Base-by-base conservation (phyloP, 2,888 invertebrate genomes). In the Axea sp. region DNA sequence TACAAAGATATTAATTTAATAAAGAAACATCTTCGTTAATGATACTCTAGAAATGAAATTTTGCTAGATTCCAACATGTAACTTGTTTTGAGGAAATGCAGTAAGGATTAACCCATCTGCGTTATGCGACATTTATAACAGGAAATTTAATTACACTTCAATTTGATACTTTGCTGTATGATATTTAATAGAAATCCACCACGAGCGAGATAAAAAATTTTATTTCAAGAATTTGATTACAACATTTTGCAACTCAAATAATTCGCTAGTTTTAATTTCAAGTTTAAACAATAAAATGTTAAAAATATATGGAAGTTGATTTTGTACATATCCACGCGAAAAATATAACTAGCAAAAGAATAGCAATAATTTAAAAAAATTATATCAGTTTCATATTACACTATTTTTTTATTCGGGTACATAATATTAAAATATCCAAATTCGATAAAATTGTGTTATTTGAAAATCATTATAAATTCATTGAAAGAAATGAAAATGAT, bases 111-210 rank as follows among this genome's bases (percentile, higher is more conserved):
- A 45, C 24, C 43, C 24, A 22, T 31, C 12, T 31, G 28, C 11
- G 22, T 41, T 22, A 55, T 17, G 22, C 22, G 41, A 55, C 41
- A 41, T 57, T 31, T 24, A 24, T 28, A 43, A 57, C 43, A 12
- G 57, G 57, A 43, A 57, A 43, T 57, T 55, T 31, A 57, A 57
- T 57, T 31, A 31, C 19, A 43, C 31, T 57, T 33, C 43, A 39
- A 53, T 53, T 53, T 39, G 22, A 39, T 22, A 12, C 19, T 37
- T 19, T 5, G 6, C 17, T 37, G 3, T 8, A 37, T 37, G 19
- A 2, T 5, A 35, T 11, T 26, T 24, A 17, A 35, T 6, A n/a
- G n/a, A 37, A 11, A 19, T 7, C 3, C 7, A 8, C 37, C n/a
- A 8, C 19, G 17, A 12, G 4, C 1, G 12, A 9, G 4, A 6